Base-by-base conservation (phyloP, 2,113 vertebrate species). In the Lutjanus erythropterus region DNA sequence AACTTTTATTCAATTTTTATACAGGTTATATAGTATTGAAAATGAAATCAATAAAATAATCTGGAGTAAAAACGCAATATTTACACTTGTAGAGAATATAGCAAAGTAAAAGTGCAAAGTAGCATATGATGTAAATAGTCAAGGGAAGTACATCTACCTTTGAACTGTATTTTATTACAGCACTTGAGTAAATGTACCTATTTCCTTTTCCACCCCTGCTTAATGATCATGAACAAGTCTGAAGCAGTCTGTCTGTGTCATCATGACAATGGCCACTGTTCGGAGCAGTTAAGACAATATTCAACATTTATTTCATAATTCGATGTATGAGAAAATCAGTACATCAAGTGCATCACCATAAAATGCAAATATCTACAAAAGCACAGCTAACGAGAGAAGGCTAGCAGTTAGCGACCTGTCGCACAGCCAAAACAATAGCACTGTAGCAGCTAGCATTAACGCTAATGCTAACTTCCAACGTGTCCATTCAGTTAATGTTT, bases 401-500 rank as follows among this genome's bases (percentile, higher is more conserved):
- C 35, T 37, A 41, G 18, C 31, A 16, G 9, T 29, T 37, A 41
- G 18, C 31, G 0, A 35, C 33, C 29, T n/a, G n/a, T 27, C 9
- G 1, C 18, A 27, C 58, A 44, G 12, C 19, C 71, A 72, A 62
- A 79, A 83, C 81, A 81, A 77, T 72, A 27, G 58, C 67, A 56
- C 3, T 10, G 61, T 18, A 11, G 0, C 9, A 23, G 83, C 61
- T 88, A 83, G 81, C 77, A 47, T 25, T 1, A 2, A 10, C 6
- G 80, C 84, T 81, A 80, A 86, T 50, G 90, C 85, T 91, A 88
- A 78, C 75, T 75, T 71, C 25, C 41, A 65, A 78, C 9, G 33
- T 31, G 35, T 33, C 25, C 5, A 23, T 18, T 74, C 19, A 0
- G n/a, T 68, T 50, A 15, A 4, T 7, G 25, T 16, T 19, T 5